A percentile compares a stretch with the other conserved stretches of the same genome.
Conservation (phyloP, 2,888 invertebrate genomes). For the Thysanoteuthis rhombus region DNA sequence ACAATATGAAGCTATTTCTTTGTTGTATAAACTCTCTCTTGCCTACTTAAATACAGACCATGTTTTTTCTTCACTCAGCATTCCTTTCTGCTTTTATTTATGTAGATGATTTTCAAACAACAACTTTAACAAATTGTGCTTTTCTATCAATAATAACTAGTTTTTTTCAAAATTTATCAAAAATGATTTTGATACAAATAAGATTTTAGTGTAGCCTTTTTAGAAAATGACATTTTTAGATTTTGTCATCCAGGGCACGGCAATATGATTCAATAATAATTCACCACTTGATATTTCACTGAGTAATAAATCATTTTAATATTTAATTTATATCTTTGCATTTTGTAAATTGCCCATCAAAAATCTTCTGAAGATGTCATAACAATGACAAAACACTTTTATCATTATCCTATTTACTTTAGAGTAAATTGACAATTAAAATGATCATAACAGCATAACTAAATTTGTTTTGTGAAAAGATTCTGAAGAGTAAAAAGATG, state of each 20-base stretch:
- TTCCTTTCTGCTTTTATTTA: background rate
- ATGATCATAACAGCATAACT: background rate
- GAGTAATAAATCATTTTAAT: background rate
- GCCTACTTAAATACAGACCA: background rate
- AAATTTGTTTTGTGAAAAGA: background rate
- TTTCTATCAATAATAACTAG: background rate
- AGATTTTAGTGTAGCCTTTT: background rate
- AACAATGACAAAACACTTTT: background rate
- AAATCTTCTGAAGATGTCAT: too few species aligned
- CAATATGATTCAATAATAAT: background rate
- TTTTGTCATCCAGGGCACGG: background rate
- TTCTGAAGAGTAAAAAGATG: background rate
- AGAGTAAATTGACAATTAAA: background rate
- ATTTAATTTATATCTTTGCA: background rate
- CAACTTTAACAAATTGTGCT: background rate
- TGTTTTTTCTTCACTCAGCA: background rate
- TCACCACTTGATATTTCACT: background rate
- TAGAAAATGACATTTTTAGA: slow-evolving; percentile 12
- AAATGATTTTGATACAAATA: background rate
- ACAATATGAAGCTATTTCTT: background rate
- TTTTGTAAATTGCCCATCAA: background rate
- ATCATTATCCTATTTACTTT: background rate
- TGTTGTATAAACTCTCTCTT: background rate
- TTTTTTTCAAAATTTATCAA: background rate
- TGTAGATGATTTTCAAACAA: background rate